Evolutionary conservation across 2,797 vertebrate species (phyloP), one percentile per base, ranked within the genome.

Genomic region (Muscicapa striata): DNA sequence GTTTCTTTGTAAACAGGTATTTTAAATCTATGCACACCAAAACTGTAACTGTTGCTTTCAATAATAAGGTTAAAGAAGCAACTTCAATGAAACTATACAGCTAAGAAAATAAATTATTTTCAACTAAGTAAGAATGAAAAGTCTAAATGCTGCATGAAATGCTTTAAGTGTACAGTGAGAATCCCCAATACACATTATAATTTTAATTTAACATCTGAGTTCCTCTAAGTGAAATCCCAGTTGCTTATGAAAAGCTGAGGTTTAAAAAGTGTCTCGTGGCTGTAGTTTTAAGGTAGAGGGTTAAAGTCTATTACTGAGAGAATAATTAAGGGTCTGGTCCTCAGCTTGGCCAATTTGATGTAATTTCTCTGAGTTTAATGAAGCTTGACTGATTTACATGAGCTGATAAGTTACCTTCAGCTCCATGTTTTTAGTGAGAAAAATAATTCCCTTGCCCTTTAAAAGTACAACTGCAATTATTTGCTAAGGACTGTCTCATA

Each of bases 141-240:
- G 36, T 88, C 76, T 86, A 69, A 89, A 90, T 76, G 82, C 78
- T 92, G 58, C 87, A 66, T 79, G 87, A 84, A 67, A 49, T 80
- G 76, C 77, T 88, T 74, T 89, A 92, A 87, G 59, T 93, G 75
- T 85, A 93, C 40, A 84, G 75, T 57, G 40, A 96, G 92, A 92
- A 93, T 76, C 86, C 90, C 41, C 84, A 91, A 62, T 49, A 61
- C 24, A 77, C 29, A 40, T 82, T 89, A 90, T 86, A 84, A 78
- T 96, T 90, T 88, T 62, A 59, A 89, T 84, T 93, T 92, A 78
- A 79, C 93, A 84, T 48, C 24, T 69, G 69, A 78, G 75, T 75
- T 87, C 82, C 87, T 96, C 92, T 89, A 68, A 82, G 68, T 86
- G 51, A 67, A 95, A 96, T 77, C 59, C 58, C 13, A 3, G 55